These are phyloP conservation scores for Leptinotarsa haldemani DNA, from an alignment of 2,888 invertebrate species.

Conservation along the genomic window DNA sequence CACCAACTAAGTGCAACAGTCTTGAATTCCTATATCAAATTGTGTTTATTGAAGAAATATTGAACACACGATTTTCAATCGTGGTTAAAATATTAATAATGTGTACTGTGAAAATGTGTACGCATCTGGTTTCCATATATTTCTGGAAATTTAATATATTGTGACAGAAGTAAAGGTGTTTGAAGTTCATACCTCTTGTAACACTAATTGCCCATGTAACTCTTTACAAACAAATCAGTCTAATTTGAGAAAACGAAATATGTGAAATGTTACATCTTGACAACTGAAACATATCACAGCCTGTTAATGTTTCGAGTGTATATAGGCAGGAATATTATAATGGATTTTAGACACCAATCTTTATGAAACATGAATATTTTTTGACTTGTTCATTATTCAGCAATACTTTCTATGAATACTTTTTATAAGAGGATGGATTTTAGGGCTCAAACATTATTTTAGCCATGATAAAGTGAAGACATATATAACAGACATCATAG, in stretches of 20 bases:
- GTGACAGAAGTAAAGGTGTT: conserved; percentile 29
- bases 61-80: too few relatives aligned
- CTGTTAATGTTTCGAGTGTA: background rate
- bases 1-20: background rate
- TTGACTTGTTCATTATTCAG: too few relatives aligned
- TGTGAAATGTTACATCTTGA: conserved; percentile 46
- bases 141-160: conserved; percentile 3
- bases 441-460: too few relatives aligned
- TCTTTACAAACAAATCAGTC: conserved; percentile 54
- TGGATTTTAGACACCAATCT: background rate
- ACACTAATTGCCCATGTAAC: conserved; percentile 57
- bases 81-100: too few relatives aligned
- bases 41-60: too few relatives aligned
- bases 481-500: too few relatives aligned
- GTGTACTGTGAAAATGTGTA: too few relatives aligned
- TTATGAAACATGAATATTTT: too few relatives aligned
- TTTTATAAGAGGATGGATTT: too few relatives aligned
- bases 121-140: too few relatives aligned
- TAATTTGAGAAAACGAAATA: conserved; percentile 52
- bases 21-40: background rate
- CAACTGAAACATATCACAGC: background rate
- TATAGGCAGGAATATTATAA: background rate
- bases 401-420: too few relatives aligned
- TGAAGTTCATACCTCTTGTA: conserved; percentile 49
- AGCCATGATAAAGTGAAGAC: too few relatives aligned